Conservation (phyloP, 2,113 vertebrate species). For the Corythoichthys intestinalis region DNA sequence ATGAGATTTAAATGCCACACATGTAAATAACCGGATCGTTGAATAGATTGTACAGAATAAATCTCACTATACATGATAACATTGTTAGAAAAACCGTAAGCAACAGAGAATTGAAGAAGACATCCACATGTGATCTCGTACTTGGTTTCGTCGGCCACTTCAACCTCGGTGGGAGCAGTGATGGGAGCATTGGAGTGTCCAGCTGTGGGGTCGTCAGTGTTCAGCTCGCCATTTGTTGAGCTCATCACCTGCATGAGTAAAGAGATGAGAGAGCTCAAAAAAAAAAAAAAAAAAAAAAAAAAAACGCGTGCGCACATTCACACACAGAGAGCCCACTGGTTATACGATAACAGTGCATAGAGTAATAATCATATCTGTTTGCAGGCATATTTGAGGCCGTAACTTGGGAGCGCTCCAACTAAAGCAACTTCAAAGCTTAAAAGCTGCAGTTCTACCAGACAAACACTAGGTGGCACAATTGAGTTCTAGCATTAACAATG, state of each 20-base stretch:
- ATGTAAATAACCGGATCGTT: too few species aligned
- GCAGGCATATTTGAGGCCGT: neutral
- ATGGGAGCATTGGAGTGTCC: slow-evolving; percentile 97
- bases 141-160: slow-evolving; percentile 97
- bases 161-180: slow-evolving; percentile 90
- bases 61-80: too few species aligned
- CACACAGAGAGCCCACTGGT: neutral
- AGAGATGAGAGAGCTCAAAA: slow-evolving; percentile 20
- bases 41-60: too few species aligned
- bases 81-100: too few species aligned
- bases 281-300: neutral
- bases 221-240: slow-evolving; percentile 95
- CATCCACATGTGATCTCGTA: slow-evolving; percentile 59
- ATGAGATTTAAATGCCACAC: too few species aligned
- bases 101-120: neutral
- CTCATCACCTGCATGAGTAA: slow-evolving; percentile 83
- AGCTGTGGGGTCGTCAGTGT: slow-evolving; percentile 91
- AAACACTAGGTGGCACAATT: slow-evolving; percentile 58
- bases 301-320: neutral
- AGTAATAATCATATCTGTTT: slow-evolving; percentile 7
- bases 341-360: slow-evolving; percentile 13
- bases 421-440: slow-evolving; percentile 27
- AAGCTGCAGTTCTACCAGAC: slow-evolving; percentile 24
- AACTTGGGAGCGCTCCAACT: slow-evolving; percentile 16
- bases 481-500: slow-evolving; percentile 18